A percentile compares a stretch with the other conserved stretches of the same genome.
Conservation (phyloP, 2,888 invertebrate genomes). For the Cephus sareptanus region DNA sequence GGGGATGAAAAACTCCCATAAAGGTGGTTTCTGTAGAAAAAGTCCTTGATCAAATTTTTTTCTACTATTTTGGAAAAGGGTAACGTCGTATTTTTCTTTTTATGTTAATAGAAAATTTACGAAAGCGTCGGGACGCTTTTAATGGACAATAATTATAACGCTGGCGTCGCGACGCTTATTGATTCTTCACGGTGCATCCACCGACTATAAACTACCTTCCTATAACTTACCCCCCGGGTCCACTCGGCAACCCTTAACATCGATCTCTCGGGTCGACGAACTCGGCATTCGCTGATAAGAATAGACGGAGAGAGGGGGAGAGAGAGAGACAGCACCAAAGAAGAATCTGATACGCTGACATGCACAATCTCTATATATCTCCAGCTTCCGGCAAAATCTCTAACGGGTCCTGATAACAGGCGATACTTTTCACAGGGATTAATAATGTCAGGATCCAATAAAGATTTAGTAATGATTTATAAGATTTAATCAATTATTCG, state of each 20-base stretch:
- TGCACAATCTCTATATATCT: neutral
- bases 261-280: conserved; percentile 34
- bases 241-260: conserved; percentile 17
- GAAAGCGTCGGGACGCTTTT: neutral
- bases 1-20: neutral
- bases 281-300: conserved; percentile 11
- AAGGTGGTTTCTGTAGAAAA: neutral
- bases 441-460: neutral
- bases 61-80: neutral
- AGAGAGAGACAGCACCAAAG: neutral
- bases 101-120: neutral
- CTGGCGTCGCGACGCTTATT: conserved; percentile 10
- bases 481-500: neutral
- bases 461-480: neutral
- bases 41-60: neutral
- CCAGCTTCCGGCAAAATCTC: neutral
- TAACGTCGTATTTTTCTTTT: neutral
- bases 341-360: neutral
- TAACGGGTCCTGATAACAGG: neutral
- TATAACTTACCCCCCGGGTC: neutral
- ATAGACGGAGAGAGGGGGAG: too few species aligned
- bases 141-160: neutral
- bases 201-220: neutral
- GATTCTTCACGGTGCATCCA: conserved; percentile 25
- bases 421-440: neutral